These are phyloP conservation scores for Conus ventricosus DNA, from an alignment of 1,140 invertebrate species.

Conservation along the genomic window DNA sequence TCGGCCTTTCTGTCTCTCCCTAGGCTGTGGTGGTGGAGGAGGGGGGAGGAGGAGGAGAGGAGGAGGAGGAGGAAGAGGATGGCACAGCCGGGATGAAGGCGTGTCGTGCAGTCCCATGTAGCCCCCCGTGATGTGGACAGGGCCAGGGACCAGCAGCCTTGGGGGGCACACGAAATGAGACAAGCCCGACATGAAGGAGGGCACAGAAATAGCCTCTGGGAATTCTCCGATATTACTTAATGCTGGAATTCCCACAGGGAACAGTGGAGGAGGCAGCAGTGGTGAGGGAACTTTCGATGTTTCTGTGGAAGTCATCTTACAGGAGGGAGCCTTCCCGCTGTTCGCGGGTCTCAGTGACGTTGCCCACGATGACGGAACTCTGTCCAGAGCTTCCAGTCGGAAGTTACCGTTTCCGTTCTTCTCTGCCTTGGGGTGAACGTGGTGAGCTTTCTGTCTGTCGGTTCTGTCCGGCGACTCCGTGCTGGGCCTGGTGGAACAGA, in stretches of 20 bases:
- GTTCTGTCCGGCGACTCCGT: background rate
- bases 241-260: background rate
- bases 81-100: background rate
- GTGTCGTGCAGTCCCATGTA: background rate
- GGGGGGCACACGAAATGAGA: conserved; percentile 27
- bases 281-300: background rate
- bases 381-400: background rate
- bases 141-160: conserved; percentile 15
- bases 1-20: background rate
- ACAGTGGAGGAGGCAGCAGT: background rate
- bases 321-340: background rate
- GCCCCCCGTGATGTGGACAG: background rate
- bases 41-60: background rate
- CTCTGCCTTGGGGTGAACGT: conserved; percentile 1
- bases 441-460: background rate
- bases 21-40: background rate
- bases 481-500: background rate
- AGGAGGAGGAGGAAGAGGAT: background rate
- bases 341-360: background rate
- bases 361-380: background rate
- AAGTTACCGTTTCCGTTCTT: conserved; percentile 16
- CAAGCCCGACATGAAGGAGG: conserved; percentile 18
- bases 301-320: background rate
- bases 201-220: background rate
- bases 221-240: background rate